Conservation (phyloP, 2,797 vertebrate genomes). For the Buphagus erythrorhynchus region DNA sequence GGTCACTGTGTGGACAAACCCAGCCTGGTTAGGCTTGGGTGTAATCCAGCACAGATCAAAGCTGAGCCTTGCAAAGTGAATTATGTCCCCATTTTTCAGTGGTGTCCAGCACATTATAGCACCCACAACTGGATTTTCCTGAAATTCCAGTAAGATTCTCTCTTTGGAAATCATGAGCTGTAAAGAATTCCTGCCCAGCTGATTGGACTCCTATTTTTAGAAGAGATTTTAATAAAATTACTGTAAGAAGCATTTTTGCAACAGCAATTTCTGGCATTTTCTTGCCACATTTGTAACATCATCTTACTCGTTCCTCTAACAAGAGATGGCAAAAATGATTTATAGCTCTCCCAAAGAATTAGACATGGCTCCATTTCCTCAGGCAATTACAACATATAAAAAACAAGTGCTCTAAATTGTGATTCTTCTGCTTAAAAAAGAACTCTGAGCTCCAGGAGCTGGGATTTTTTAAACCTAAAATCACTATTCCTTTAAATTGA, state of each 20-base stretch:
- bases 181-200: neutral
- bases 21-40: neutral
- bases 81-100: rapidly evolving
- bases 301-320: neutral
- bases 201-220: neutral
- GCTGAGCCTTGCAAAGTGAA: neutral
- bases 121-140: neutral
- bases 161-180: neutral
- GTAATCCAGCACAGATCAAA: neutral
- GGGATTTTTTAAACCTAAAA: neutral
- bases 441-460: neutral
- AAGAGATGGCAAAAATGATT: neutral
- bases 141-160: neutral
- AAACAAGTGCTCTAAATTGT: neutral
- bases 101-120: neutral
- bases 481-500: neutral
- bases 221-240: neutral
- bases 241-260: neutral
- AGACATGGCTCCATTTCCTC: neutral
- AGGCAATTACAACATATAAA: neutral
- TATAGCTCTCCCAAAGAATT: neutral
- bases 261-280: neutral
- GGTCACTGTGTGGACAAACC: neutral
- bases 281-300: neutral
- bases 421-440: neutral